Conservation (phyloP, 2,797 vertebrate genomes). For the Manis javanica region DNA sequence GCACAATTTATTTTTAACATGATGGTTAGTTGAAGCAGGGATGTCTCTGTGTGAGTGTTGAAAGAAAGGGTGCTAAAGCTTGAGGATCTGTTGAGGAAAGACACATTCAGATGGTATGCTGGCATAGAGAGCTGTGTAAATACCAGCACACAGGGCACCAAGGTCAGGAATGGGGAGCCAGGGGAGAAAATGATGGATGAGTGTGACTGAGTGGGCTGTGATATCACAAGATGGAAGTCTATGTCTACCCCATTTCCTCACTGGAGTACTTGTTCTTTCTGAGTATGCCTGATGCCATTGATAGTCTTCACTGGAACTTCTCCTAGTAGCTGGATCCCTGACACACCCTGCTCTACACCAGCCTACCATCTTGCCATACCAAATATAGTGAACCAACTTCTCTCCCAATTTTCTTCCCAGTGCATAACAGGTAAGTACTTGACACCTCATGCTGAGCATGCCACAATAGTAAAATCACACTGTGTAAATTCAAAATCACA, state of each 20-base stretch:
- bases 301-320: neutral
- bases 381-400: neutral
- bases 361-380: neutral
- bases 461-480: neutral
- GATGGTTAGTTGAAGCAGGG: neutral
- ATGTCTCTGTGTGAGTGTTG: neutral
- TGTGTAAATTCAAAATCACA: neutral
- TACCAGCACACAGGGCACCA: neutral
- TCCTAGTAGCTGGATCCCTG: neutral
- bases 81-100: neutral
- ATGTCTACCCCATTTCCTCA: neutral
- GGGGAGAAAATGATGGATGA: neutral
- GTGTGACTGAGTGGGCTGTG: neutral
- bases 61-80: neutral
- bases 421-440: neutral
- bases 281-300: neutral
- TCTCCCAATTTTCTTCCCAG: neutral
- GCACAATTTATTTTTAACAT: neutral
- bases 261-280: neutral
- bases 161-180: neutral
- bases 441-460: neutral
- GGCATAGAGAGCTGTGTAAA: neutral
- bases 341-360: neutral
- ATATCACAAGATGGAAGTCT: neutral
- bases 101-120: neutral